Evolutionary conservation across 2,888 invertebrate species (phyloP).

Genomic region (Drosophila anomalata): DNA sequence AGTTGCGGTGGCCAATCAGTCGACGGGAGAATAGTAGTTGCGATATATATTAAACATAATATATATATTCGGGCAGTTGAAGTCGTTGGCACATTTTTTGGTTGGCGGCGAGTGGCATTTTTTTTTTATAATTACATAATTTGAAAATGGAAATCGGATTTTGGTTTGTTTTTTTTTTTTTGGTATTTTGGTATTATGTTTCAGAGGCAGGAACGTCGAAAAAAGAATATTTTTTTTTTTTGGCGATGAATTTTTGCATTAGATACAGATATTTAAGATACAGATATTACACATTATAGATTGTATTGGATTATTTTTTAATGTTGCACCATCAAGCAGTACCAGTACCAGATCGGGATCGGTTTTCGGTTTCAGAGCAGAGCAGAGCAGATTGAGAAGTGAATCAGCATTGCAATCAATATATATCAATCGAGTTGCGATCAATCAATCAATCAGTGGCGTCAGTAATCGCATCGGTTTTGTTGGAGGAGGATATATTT

Average conservation of each 20-base stretch:
- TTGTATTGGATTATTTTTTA: slow-evolving; percentile 19
- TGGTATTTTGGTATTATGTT: slow-evolving; percentile 15
- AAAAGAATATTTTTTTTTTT: slow-evolving; percentile 43
- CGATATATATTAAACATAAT: slow-evolving; percentile 29
- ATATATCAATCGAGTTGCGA: slow-evolving; percentile 13
- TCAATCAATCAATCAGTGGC: slow-evolving; percentile 39
- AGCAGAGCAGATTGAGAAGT: slow-evolving; percentile 67
- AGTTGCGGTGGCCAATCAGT: slow-evolving; percentile 67
- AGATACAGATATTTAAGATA: slow-evolving; percentile 36
- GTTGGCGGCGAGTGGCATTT: slow-evolving; percentile 27
- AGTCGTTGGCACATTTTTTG: slow-evolving; percentile 63
- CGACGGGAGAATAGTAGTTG: slow-evolving; percentile 73
- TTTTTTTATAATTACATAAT: slow-evolving; percentile 17
- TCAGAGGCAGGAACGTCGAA: slow-evolving; percentile 77
- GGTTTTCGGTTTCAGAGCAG: slow-evolving; percentile 72
- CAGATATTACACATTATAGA: slow-evolving; percentile 21
- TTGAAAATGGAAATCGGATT: slow-evolving; percentile 45
- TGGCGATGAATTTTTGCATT: slow-evolving; percentile 60
- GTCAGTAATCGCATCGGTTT: slow-evolving; percentile 70
- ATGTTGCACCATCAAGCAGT: slow-evolving; percentile 76
- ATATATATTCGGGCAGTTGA: slow-evolving; percentile 52
- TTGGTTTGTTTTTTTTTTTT: slow-evolving; percentile 10
- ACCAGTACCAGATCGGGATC: slow-evolving; percentile 77
- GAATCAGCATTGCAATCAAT: slow-evolving; percentile 51
- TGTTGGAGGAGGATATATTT: slow-evolving; percentile 14